Evolutionary conservation across 35 echinoderm and acorn worm genomes (phyloP).

Genomic region (Stichopus chloronotus): DNA sequence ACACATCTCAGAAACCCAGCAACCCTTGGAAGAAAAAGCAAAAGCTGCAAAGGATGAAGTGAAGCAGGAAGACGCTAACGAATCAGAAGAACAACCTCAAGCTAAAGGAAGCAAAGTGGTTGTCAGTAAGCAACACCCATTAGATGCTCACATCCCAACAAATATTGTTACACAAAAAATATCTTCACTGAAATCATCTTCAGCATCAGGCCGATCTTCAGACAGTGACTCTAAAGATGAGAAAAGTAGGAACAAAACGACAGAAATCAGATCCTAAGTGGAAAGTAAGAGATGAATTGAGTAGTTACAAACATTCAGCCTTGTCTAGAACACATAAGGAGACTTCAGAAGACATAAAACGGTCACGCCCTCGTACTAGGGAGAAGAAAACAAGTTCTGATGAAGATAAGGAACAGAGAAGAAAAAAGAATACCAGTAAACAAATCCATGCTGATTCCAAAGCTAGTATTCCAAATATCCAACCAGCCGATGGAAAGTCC

Average conservation of each 20-base stretch:
- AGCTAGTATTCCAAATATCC: background rate
- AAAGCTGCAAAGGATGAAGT: background rate
- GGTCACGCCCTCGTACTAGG: slow-evolving; percentile 5
- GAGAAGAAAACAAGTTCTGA: slow-evolving; percentile 26
- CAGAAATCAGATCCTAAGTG: slow-evolving; percentile 24
- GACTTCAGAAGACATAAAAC: background rate
- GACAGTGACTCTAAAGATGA: slow-evolving; percentile 55
- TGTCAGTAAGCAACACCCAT: slow-evolving; percentile 28
- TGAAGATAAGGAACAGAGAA: background rate
- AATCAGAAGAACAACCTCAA: background rate
- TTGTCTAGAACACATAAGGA: slow-evolving; percentile 5
- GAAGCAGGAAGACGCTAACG: background rate
- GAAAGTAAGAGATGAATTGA: background rate
- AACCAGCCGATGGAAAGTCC: slow-evolving; percentile 1
- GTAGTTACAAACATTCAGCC: background rate
- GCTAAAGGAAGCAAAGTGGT: background rate
- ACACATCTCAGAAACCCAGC: background rate
- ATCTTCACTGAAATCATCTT: slow-evolving; percentile 34
- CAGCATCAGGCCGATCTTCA: slow-evolving; percentile 2
- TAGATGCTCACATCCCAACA: slow-evolving; percentile 46
- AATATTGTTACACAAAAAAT: slow-evolving; percentile 49
- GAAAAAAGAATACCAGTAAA: background rate
- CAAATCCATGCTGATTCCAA: background rate
- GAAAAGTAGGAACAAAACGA: background rate
- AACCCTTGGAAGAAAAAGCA: background rate